phyloP scores from a whole-genome alignment of 2,113 vertebrate species.

The Hyperopisus bebe region DNA sequence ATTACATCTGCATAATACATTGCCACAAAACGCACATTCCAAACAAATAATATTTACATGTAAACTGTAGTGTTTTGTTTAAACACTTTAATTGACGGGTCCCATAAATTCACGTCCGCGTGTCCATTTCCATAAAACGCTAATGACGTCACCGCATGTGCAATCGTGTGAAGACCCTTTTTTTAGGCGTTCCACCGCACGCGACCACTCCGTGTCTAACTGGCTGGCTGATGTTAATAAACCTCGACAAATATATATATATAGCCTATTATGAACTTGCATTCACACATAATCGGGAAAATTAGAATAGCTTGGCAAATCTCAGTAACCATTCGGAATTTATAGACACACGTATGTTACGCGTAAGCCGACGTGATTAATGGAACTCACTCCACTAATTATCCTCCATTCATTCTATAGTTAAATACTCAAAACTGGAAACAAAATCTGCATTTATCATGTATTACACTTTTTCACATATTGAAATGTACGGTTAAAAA shows the following conservation, averaged over 20 bases:
- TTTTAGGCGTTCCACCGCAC: neutral
- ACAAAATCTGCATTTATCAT: neutral
- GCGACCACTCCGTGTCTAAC: neutral
- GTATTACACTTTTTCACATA: neutral
- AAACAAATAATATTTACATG: slow-evolving; percentile 27
- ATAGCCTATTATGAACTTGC: neutral
- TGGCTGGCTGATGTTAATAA: neutral
- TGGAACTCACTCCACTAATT: neutral
- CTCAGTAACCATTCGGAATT: neutral
- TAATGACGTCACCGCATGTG: slow-evolving; percentile 13
- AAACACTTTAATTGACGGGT: neutral
- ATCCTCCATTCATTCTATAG: neutral
- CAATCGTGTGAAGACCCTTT: neutral
- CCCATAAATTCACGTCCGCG: neutral
- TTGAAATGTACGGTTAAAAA: neutral
- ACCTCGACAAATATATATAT: neutral
- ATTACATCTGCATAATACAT: slow-evolving; percentile 14
- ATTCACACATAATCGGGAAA: neutral
- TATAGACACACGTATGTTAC: neutral
- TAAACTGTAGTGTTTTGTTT: slow-evolving; percentile 21
- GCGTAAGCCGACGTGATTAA: neutral
- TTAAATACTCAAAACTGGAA: slow-evolving; percentile 17
- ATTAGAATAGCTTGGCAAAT: neutral
- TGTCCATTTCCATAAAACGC: neutral
- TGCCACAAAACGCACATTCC: slow-evolving; percentile 13